These are phyloP conservation scores for Clavelina lepadiformis DNA, from an alignment of 23 tunicate genomes.

Conservation along the genomic window DNA sequence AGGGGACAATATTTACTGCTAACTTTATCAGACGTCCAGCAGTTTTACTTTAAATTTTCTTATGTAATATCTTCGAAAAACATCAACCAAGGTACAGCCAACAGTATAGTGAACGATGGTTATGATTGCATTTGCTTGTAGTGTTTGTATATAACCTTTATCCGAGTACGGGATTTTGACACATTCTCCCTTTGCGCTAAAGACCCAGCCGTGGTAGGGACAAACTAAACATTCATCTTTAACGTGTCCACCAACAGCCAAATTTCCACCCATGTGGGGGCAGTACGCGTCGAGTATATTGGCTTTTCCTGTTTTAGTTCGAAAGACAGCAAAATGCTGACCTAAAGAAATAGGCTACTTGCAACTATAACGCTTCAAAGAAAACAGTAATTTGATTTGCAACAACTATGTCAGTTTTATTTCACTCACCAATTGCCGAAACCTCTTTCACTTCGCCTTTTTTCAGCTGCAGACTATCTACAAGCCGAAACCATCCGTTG, in stretches of 20 bases:
- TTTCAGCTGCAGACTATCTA: conserved; percentile 48
- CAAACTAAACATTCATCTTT: conserved; percentile 55
- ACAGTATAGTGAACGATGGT: no score
- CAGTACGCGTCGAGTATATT: conserved; percentile 61
- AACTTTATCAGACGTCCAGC: no score
- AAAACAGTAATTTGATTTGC: no score
- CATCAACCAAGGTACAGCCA: no score
- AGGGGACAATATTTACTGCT: no score
- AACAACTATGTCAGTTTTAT: no score
- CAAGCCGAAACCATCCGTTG: conserved; percentile 86
- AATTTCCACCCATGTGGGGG: conserved; percentile 75
- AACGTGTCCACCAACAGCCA: conserved; percentile 64
- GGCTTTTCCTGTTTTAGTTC: conserved; percentile 41
- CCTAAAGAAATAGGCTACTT: conserved; percentile 42
- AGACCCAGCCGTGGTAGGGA: conserved; percentile 72
- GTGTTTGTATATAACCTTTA: no score
- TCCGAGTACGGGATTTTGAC: conserved; percentile 55
- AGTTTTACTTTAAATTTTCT: no score
- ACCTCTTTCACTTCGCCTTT: conserved; percentile 85
- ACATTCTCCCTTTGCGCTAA: conserved; percentile 42
- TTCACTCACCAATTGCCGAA: conserved; percentile 64
- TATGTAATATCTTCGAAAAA: no score
- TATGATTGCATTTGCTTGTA: no score
- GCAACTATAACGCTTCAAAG: no score
- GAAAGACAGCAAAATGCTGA: conserved; percentile 54